Conservation (phyloP, 1,140 invertebrate species). For the Tribolium castaneum region DNA sequence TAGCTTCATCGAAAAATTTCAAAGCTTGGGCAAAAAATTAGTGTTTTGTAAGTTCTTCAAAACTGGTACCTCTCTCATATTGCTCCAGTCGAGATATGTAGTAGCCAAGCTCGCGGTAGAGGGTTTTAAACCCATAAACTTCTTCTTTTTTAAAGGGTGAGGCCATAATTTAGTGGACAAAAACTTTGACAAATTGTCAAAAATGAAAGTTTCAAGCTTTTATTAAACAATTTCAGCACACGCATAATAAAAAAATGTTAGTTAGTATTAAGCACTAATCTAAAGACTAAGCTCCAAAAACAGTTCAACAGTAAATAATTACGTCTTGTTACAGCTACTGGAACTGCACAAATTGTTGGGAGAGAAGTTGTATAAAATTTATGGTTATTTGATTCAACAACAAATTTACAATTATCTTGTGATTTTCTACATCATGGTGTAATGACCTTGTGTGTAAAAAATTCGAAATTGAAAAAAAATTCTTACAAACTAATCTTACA, state of each 20-base stretch:
- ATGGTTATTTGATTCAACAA: slow-evolving; percentile 10
- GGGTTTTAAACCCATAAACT: slow-evolving; percentile 66
- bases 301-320: slow-evolving; percentile 7
- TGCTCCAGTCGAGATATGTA: slow-evolving; percentile 55
- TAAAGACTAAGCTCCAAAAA: neutral
- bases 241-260: slow-evolving; percentile 31
- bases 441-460: slow-evolving; percentile 30
- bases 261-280: slow-evolving; percentile 12
- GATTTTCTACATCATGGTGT: slow-evolving; percentile 10
- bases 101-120: slow-evolving; percentile 67
- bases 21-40: slow-evolving; percentile 40
- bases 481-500: neutral
- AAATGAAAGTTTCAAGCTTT: slow-evolving; percentile 9
- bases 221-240: slow-evolving; percentile 27
- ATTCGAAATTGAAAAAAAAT: neutral
- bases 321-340: neutral
- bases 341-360: neutral
- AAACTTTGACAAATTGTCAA: neutral
- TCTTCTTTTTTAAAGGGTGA: slow-evolving; percentile 62
- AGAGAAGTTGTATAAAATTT: slow-evolving; percentile 17
- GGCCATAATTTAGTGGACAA: neutral
- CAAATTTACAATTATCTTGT: slow-evolving; percentile 19
- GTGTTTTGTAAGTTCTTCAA: neutral
- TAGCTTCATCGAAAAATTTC: slow-evolving; percentile 66
- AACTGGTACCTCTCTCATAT: slow-evolving; percentile 45